phyloP scores from a whole-genome alignment of 1,140 invertebrate genomes.

The Temnothorax curvispinosus region DNA sequence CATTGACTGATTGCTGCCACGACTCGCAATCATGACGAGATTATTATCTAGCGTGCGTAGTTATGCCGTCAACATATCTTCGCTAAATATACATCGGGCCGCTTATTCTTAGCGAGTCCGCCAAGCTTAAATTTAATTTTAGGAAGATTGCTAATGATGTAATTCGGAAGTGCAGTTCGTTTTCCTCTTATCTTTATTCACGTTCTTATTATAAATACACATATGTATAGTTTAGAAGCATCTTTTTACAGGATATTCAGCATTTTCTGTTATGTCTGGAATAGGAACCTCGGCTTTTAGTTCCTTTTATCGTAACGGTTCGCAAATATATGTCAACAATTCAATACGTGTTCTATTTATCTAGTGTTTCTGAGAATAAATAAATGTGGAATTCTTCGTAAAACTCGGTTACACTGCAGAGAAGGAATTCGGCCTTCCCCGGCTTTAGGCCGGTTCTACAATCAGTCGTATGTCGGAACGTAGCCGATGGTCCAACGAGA shows the following conservation, averaged over 20 bases:
- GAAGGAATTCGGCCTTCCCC: conserved; percentile 17
- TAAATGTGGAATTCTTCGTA: background rate
- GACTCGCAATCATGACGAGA: conserved; percentile 35
- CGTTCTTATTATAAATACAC: background rate
- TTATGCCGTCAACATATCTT: conserved; percentile 7
- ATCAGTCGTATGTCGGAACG: too few species aligned
- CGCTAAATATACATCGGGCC: background rate
- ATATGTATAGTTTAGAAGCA: background rate
- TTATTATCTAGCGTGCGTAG: conserved; percentile 33
- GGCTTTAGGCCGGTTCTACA: too few species aligned
- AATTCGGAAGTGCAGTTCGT: background rate
- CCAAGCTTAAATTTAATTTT: conserved; percentile 11
- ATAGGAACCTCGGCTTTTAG: background rate
- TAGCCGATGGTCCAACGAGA: too few species aligned
- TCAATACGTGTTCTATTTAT: background rate
- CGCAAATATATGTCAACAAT: background rate
- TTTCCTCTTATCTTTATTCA: background rate
- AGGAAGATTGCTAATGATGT: background rate
- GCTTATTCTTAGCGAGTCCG: background rate
- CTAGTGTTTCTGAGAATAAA: background rate
- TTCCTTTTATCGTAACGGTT: background rate
- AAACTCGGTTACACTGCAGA: background rate
- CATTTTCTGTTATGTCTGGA: background rate
- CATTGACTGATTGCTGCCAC: conserved; percentile 37
- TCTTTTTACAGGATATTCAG: background rate